Conservation (phyloP, 2,888 invertebrate genomes). For the Cremastobaeus sp. region DNA sequence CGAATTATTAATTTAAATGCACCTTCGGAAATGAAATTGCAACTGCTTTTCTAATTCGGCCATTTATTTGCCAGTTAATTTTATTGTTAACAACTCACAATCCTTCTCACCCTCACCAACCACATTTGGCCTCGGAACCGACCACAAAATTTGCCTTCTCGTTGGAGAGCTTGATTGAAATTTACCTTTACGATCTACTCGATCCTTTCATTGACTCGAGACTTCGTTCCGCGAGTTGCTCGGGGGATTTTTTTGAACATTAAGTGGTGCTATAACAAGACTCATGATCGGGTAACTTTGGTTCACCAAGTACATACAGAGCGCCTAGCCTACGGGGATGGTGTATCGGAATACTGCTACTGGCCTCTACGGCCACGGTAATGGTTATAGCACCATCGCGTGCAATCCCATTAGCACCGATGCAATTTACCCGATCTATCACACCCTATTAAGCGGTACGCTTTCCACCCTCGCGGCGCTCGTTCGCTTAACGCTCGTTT, state of each 20-base stretch:
- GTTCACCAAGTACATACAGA: slow-evolving; percentile 57
- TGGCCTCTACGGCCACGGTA: slow-evolving; percentile 72
- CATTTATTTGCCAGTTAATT: no score
- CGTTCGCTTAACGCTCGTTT: slow-evolving; percentile 75
- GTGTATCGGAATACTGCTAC: slow-evolving; percentile 54
- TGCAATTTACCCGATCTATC: slow-evolving; percentile 79
- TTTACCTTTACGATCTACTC: slow-evolving; percentile 19
- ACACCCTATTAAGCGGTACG: slow-evolving; percentile 78
- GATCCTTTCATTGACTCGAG: slow-evolving; percentile 11
- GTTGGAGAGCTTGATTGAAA: slow-evolving; percentile 26
- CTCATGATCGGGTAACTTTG: slow-evolving; percentile 59
- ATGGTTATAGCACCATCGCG: slow-evolving; percentile 78
- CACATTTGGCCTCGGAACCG: no score
- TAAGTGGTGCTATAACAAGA: slow-evolving; percentile 50
- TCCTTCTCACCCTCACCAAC: no score
- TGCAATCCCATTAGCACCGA: slow-evolving; percentile 78
- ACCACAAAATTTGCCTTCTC: slow-evolving; percentile 10
- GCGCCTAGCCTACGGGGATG: slow-evolving; percentile 58
- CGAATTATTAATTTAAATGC: no score
- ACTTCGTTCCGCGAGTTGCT: slow-evolving; percentile 11
- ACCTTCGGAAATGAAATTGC: no score
- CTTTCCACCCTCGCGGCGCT: slow-evolving; percentile 71
- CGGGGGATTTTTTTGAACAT: slow-evolving; percentile 23
- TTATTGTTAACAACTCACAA: no score
- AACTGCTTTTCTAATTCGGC: no score